A percentile compares a stretch with the other conserved stretches of the same genome.
These are phyloP conservation scores for Hydroisotoma schaefferi DNA, from an alignment of 2,888 invertebrate species.

Conservation along the genomic window DNA sequence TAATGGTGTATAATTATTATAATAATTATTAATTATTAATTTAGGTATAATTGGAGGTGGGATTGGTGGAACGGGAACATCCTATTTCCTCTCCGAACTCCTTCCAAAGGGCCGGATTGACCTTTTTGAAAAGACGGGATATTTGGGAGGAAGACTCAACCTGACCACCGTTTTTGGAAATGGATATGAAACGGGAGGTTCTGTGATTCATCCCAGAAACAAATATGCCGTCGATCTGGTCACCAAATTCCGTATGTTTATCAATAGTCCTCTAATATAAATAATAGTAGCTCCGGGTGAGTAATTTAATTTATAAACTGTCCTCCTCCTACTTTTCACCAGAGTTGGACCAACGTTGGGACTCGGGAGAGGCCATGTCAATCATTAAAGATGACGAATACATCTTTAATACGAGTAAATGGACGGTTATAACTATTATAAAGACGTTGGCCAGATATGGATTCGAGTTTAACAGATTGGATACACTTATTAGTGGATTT, in stretches of 20 bases:
- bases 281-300: not conserved
- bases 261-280: not conserved
- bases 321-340: not conserved
- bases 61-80: slow-evolving; percentile 61
- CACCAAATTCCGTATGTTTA: slow-evolving; percentile 54
- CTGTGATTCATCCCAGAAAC: slow-evolving; percentile 60
- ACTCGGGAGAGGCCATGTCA: slow-evolving; percentile 35
- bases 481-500: slow-evolving; percentile 52
- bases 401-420: slow-evolving; percentile 57
- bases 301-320: not conserved
- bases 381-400: slow-evolving; percentile 52
- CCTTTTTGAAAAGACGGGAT: slow-evolving; percentile 57
- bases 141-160: slow-evolving; percentile 60
- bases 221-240: slow-evolving; percentile 59
- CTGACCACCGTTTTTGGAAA: slow-evolving; percentile 54
- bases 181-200: slow-evolving; percentile 61
- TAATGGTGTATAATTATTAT: no score
- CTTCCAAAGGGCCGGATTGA: slow-evolving; percentile 55
- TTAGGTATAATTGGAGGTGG: slow-evolving; percentile 63
- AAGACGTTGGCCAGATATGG: slow-evolving; percentile 61
- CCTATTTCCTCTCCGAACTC: slow-evolving; percentile 58
- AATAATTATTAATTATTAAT: no score
- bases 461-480: slow-evolving; percentile 54
- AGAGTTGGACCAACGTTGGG: slow-evolving; percentile 35
- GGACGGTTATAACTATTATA: slow-evolving; percentile 53